A percentile compares a stretch with the other conserved stretches of the same genome.
Evolutionary conservation across 2,888 invertebrate genomes (phyloP).

Genomic region (Dolichopus griseipennis): DNA sequence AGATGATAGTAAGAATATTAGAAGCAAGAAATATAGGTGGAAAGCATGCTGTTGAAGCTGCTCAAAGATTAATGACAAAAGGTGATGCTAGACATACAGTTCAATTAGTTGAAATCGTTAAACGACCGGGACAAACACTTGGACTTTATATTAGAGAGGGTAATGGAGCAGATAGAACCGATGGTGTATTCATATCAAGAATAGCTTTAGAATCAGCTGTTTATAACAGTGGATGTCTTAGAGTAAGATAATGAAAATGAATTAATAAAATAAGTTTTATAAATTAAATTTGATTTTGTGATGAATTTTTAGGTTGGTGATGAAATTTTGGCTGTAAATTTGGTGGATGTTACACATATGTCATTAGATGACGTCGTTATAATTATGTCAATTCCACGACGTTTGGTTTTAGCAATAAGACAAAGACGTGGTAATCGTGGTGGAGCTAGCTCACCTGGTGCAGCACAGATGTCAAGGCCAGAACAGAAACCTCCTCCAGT

Average conservation of each 20-base stretch:
- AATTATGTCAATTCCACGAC: slow-evolving; percentile 96
- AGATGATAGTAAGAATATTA: slow-evolving; percentile 89
- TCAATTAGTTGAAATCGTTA: slow-evolving; percentile 93
- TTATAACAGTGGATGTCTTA: slow-evolving; percentile 92
- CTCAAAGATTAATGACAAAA: slow-evolving; percentile 67
- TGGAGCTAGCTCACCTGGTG: slow-evolving; percentile 40
- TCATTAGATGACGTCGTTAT: slow-evolving; percentile 98
- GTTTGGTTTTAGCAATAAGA: slow-evolving; percentile 86
- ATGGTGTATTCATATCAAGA: slow-evolving; percentile 94
- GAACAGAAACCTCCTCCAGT: slow-evolving; percentile 85
- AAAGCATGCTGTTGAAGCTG: slow-evolving; percentile 74
- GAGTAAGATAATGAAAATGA: slow-evolving; percentile 46
- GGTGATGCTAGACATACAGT: slow-evolving; percentile 62
- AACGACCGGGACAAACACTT: slow-evolving; percentile 95
- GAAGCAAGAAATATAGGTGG: slow-evolving; percentile 84
- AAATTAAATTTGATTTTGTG: not conserved
- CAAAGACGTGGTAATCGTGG: slow-evolving; percentile 62
- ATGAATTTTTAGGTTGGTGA: slow-evolving; percentile 67
- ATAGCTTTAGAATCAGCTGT: slow-evolving; percentile 94
- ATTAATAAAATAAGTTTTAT: not conserved
- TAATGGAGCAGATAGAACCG: slow-evolving; percentile 90
- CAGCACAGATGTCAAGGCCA: slow-evolving; percentile 51
- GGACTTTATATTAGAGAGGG: slow-evolving; percentile 98
- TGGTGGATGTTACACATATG: slow-evolving; percentile 96
- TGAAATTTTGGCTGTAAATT: slow-evolving; percentile 95